Base-by-base conservation (phyloP, 2,888 invertebrate genomes). In the Xestia sexstrigata region DNA sequence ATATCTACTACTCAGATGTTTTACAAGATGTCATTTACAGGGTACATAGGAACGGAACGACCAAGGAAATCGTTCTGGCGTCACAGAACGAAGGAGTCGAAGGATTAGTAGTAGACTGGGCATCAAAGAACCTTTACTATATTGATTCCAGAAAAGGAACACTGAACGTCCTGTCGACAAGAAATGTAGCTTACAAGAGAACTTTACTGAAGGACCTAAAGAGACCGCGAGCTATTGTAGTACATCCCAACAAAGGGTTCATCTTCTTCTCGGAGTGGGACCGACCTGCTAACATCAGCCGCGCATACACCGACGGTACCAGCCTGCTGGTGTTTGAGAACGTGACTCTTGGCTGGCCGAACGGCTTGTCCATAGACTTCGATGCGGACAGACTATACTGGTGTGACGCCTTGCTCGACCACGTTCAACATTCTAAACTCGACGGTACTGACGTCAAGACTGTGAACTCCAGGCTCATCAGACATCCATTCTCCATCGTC, bases 261-360 rank as follows among this genome's bases (percentile, higher is more conserved):
- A 98, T 99, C 70, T 99, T 99, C 96, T 99, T 99, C 97, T 98
- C 99, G 0, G 99, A 99, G 93, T 99, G 99, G 98, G 99, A 99
- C 91, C 97, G 99, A 7, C 99, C 99, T 0, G 99, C 99, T 0
- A 99, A 99, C 93, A 99, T 99, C 83, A 99, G 99, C 78, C 97
- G 99, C 87, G 99, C 99, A 0, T 98, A 98, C 89, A 98, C 99
- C 0, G 99, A 99, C 91, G 99, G 99, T 3, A 98, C 97, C 0
- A 98, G 98, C 86, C 96, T 99, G 35, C 96, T 98, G 6, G 98
- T 99, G 0, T 99, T 99, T 92, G 98, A 98, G 87, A 98, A 99
- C 91, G 97, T 99, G 0, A 98, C 99, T 0, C 97, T 99, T 0
- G 99, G 99, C 6, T 99, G 99, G 99, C 99, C 99, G 0, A 99